These are phyloP conservation scores for Paraplagusia blochii DNA, from an alignment of 2,113 vertebrate genomes.

Conservation along the genomic window DNA sequence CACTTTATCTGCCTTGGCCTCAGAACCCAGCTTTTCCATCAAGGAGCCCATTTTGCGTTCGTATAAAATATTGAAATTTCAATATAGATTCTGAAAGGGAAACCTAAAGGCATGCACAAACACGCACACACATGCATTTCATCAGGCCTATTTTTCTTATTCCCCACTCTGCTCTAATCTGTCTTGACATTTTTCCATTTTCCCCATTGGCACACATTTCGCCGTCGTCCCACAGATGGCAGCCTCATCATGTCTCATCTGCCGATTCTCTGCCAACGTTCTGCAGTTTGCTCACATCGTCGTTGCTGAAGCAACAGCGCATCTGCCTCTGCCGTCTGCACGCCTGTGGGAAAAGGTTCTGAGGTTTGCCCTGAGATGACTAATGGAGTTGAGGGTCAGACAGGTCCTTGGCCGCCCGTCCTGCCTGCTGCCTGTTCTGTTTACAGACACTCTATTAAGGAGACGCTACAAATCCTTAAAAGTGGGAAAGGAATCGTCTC, in stretches of 20 bases:
- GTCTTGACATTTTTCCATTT: conserved; percentile 49
- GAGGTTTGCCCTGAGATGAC: conserved; percentile 17
- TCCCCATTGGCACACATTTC: conserved; percentile 10
- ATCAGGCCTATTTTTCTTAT: neutral
- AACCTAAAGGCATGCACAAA: neutral
- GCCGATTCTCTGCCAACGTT: neutral
- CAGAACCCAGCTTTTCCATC: no score
- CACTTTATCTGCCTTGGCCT: no score
- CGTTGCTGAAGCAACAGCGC: conserved; percentile 28
- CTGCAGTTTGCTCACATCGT: conserved; percentile 35
- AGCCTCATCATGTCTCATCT: conserved; percentile 18
- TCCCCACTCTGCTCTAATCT: conserved; percentile 20
- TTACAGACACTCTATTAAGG: conserved; percentile 22
- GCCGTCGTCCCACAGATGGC: conserved; percentile 24
- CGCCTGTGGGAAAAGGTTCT: conserved; percentile 8
- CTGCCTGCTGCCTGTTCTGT: neutral
- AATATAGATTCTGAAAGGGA: no score
- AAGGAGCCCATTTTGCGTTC: no score
- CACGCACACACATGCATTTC: conserved; percentile 12
- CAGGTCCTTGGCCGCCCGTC: conserved; percentile 12
- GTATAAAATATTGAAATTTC: no score
- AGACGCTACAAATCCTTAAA: neutral
- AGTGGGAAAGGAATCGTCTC: conserved; percentile 15
- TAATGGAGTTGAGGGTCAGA: conserved; percentile 37
- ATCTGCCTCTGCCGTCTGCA: conserved; percentile 8